Evolutionary conservation across 2,113 vertebrate species (phyloP), one percentile per base, ranked within the genome.

Genomic region (Urocolius indicus): DNA sequence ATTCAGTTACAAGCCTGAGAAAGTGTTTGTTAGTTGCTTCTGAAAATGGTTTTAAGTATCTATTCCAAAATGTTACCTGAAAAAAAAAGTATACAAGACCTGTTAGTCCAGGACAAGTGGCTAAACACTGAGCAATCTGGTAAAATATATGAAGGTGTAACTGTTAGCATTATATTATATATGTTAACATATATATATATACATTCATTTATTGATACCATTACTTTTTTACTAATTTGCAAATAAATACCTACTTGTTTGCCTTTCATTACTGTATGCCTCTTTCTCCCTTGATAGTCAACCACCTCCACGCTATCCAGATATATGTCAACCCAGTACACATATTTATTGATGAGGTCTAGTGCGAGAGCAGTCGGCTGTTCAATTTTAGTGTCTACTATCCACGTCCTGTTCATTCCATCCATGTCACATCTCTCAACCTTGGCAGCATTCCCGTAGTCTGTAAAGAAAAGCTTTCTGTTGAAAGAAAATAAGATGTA

Each of bases 401-500:
- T 98, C 76, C 98, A 98, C 7, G 98, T 99, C 95, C 99, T 98
- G 97, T 99, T 99, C 76, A 98, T 99, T 93, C 99, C 99, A 83
- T 99, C 99, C 99, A 99, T 99, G 98, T 99, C 99, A 97, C 99
- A 99, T 95, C 99, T 98, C 96, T 99, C 99, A 90, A 99, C 97
- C 97, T 99, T 99, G 97, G 99, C 99, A 80, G 98, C 90, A 14
- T 98, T 98, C 81, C 99, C 99, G 0, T 99, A 99, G 98, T 99
- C 99, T 27, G 99, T 99, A 96, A 99, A 99, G 97, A 99, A 99
- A 95, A 99, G 98, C 98, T 99, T 99, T 94, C 99, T 99, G 98
- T 98, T 95, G 90, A 96, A 96, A 97, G 69, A 97, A 97, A 97
- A 96, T 46, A 90, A 95, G 95, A 96, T 73, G 92, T 96, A 84